Percentiles rank a stretch among this genome's conserved stretches.
phyloP scores from a whole-genome alignment of 2,888 invertebrate genomes.

The Elysia crispata region DNA sequence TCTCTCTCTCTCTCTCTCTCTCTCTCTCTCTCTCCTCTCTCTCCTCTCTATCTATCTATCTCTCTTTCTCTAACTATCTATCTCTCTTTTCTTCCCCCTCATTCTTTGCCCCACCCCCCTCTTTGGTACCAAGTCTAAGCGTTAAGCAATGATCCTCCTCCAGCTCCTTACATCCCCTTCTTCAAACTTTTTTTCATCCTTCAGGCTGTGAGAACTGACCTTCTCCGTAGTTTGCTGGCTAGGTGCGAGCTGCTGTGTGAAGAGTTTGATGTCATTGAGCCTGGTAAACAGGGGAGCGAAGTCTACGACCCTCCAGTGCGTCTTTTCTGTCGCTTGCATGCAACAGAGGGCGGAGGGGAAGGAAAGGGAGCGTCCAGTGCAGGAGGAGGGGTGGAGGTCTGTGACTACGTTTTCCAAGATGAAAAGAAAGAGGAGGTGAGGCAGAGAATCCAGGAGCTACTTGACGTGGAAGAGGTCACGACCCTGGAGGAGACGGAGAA shows the following conservation, averaged over 20 bases:
- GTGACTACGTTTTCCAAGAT: slow-evolving; percentile 94
- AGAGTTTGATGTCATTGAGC: slow-evolving; percentile 87
- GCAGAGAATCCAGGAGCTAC: slow-evolving; percentile 87
- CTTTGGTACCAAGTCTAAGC: background rate
- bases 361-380: slow-evolving; percentile 93
- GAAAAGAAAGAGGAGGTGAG: slow-evolving; percentile 86
- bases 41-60: background rate
- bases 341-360: background rate
- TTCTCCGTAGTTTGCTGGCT: slow-evolving; percentile 89
- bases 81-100: background rate
- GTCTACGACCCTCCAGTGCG: slow-evolving; percentile 93
- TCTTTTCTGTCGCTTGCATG: slow-evolving; percentile 84
- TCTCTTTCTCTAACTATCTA: background rate
- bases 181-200: slow-evolving; percentile 21
- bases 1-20: background rate
- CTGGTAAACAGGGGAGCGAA: slow-evolving; percentile 85
- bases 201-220: slow-evolving; percentile 87
- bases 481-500: slow-evolving; percentile 65
- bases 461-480: slow-evolving; percentile 85
- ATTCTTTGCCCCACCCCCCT: too few relatives aligned
- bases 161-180: too few relatives aligned
- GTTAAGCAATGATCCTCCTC: too few relatives aligned
- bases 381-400: slow-evolving; percentile 82
- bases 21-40: too few relatives aligned
- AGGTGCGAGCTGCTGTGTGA: slow-evolving; percentile 95